Base-by-base conservation (phyloP, 2,113 vertebrate genomes). In the Osmerus eperlanus region DNA sequence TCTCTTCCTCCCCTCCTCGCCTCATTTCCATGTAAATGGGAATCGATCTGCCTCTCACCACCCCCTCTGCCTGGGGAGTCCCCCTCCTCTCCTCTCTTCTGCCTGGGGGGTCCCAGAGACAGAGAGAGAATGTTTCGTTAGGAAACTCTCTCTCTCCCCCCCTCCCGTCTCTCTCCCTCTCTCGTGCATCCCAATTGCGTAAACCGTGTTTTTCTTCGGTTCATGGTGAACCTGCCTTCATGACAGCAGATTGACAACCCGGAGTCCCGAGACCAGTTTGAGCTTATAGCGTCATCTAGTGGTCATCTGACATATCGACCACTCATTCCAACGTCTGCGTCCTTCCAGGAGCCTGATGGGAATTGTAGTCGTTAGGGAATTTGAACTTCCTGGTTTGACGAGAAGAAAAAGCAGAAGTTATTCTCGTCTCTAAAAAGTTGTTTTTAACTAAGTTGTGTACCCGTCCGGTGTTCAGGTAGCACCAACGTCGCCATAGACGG, bases 1-100 rank as follows among this genome's bases (percentile, higher is more conserved):
- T 32, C 60, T 14, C 68, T 14, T 63, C 29, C 64, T 21, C 54
- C 47, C 21, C 92, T 93, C 91, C 94, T 6, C 95, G 94, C 67
- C 82, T 81, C 58, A 67, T 83, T 78, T 78, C 72, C 68, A 80
- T 80, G 78, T 69, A 80, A 83, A 81, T 81, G 69, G 72, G n/a
- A 74, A 83, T 77, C 63, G 68, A 78, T 72, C 67, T 51, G 55
- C 62, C 61, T 67, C 67, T 73, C 67, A 73, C 19, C 78, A 52
- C 71, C 21, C 55, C 56, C 66, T 3, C 52, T 54, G 29, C 41
- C 41, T 15, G 14, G 36, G 51, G n/a, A 6, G 6, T 21, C 47
- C 47, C 52, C 65, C 41, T 41, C 56, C 65, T 59, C 68, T 55
- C 36, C 52, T 47, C 66, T 13, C 32, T 3, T 25, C 32, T 56